phyloP scores from a whole-genome alignment of 2,797 vertebrate species.

The Clarias platycephalus region DNA sequence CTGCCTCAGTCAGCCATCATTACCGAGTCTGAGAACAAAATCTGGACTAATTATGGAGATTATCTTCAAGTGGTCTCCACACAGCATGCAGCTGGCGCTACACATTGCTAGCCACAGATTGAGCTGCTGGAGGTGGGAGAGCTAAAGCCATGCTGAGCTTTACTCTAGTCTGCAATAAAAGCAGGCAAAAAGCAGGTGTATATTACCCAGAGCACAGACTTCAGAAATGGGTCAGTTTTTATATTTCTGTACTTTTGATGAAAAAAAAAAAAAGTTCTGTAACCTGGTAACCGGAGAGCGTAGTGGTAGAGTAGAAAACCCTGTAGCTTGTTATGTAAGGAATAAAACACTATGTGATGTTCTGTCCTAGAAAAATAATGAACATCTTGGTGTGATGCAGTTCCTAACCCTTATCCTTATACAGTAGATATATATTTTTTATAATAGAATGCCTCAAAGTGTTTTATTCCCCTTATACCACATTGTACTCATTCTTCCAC shows the following conservation, averaged over 20 bases:
- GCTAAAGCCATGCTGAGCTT: slow-evolving; percentile 18
- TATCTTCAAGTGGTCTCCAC: slow-evolving; percentile 45
- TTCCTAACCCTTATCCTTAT: no score
- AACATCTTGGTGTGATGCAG: neutral
- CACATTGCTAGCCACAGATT: slow-evolving; percentile 6
- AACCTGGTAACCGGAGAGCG: neutral
- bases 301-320: neutral
- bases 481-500: neutral
- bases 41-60: slow-evolving; percentile 49
- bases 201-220: neutral
- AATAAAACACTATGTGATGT: neutral
- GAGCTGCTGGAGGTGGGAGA: slow-evolving; percentile 10
- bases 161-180: slow-evolving; percentile 15
- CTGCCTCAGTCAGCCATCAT: slow-evolving; percentile 31
- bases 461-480: neutral
- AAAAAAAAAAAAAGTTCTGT: neutral
- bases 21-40: slow-evolving; percentile 44
- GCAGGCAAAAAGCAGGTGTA: neutral
- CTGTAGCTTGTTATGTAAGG: neutral
- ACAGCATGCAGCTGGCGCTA: slow-evolving; percentile 10
- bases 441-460: neutral
- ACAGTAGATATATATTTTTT: neutral
- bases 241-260: neutral
- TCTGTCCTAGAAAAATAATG: neutral
- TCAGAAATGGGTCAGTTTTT: slow-evolving; percentile 3